Evolutionary conservation across 2,888 invertebrate species (phyloP), one percentile per base, ranked within the genome.

Genomic region (Anoncus sp.): DNA sequence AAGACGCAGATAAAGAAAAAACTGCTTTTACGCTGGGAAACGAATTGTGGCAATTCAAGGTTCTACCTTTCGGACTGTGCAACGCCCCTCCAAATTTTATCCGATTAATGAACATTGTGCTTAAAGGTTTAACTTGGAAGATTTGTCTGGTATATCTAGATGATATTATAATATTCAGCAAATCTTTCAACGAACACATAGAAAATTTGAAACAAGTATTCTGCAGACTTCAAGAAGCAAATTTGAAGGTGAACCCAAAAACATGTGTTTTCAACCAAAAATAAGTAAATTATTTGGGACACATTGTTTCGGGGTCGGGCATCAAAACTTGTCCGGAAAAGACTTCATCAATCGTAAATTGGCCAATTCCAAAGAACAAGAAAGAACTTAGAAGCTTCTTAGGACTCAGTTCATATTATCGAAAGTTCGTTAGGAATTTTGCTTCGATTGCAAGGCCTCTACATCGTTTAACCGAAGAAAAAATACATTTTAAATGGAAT

Each of bases 91-190:
- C 53, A 9, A 76, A 40, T 9, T 71, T 76, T 22, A 57, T 66
- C 10, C 27, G 74, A 10, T 10, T 74, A n/a, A 71, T 76, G 60
- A 70, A 76, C 6, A 20, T 53, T n/a, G 66, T 76, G 14, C 38
- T 76, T n/a, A 57, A 77, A 63, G 55, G 72, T 55, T 14, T 83
- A 79, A 86, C 87, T 90, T 77, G 49, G 14, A 51, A 51, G 22
- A 51, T 51, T 51, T 51, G 49, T 14, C 18, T 51, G 10, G 72
- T 83, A 0, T 84, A 82, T 55, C 45, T 81, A 2, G 83, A 83
- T 27, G 82, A 82, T 70, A 81, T 78, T 18, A 80, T 82, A 18
- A 65, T 75, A 9, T 70, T 76, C 16, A 73, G 77, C 0, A 75
- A 57, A 35, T 70, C 31, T 1, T 79, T 81, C 43, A 63, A 78